A percentile compares a stretch with the other conserved stretches of the same genome.
These are phyloP conservation scores for Saccopteryx bilineata DNA, from an alignment of 2,113 vertebrate genomes.

Conservation along the genomic window DNA sequence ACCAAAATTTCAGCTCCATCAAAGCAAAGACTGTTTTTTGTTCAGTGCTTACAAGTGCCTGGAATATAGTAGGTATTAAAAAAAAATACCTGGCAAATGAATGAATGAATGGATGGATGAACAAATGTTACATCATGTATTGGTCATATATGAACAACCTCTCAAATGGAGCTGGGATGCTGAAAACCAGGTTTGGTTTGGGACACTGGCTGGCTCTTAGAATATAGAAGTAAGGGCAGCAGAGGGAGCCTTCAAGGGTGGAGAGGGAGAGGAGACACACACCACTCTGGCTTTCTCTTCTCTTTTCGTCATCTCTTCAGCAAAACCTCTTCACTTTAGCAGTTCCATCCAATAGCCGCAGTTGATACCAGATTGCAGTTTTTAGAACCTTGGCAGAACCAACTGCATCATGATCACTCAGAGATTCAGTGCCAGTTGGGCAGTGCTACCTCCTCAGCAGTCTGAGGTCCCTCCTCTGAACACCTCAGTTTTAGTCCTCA, in stretches of 20 bases:
- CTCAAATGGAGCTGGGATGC: neutral
- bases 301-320: neutral
- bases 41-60: neutral
- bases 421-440: neutral
- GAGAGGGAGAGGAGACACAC: neutral
- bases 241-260: neutral
- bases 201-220: neutral
- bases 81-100: neutral
- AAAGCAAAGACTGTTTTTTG: slow-evolving; percentile 26
- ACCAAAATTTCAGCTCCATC: neutral
- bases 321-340: neutral
- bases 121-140: neutral
- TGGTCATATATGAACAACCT: neutral
- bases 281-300: neutral
- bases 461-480: neutral
- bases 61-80: neutral
- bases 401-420: neutral
- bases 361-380: neutral
- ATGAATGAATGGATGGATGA: neutral
- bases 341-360: neutral
- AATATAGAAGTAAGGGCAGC: neutral
- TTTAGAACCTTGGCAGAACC: neutral
- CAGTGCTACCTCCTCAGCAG: neutral
- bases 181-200: too few relatives aligned
- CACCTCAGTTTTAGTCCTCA: neutral